Evolutionary conservation across 1,140 invertebrate species (phyloP), one percentile per base, ranked within the genome.

Genomic region (Drosophila murphyi): DNA sequence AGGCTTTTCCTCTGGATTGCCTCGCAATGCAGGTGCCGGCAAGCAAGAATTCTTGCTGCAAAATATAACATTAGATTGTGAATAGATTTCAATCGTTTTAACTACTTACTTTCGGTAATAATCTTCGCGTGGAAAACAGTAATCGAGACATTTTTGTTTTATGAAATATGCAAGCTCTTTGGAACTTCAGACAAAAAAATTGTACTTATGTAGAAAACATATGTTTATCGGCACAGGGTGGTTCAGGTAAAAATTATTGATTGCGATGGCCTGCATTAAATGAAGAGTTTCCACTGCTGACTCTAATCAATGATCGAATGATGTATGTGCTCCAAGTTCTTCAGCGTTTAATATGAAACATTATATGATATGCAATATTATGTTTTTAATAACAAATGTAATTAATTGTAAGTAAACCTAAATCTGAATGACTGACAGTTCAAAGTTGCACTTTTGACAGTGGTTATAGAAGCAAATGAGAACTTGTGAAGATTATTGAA

Each of bases 1-100:
- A 94, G 31, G 95, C 94, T 78, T 95, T 95, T 54, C 85, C 80
- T 57, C 83, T 60, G 7, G 73, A 79, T 39, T 82, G 80, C 57
- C 48, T 67, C 47, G 74, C 50, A 43, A 85, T 73, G 60, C 71
- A 70, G 37, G 85, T 70, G 59, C 85, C 80, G 80, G 80, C 81
- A 41, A 78, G 57, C 73, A 88, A 50, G 52, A 89, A 78, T 20
- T 88, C 83, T 72, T 88, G 73, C 80, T 88, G 63, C 4, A 59
- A 48, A 50, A 50, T 10, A 10, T 55, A 54, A 48, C 39, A 35
- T 35, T 28, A 51, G 8, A 48, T 28, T 5, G 12, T 3, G 5
- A 47, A 52, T 51, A 50, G 29, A 5, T 3, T n/a, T 2, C 5
- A 35, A 20, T 10, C 29, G 3, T 59, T 7, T 1, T 20, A 6